phyloP scores from a whole-genome alignment of 2,888 invertebrate genomes.

The Pasiphila rectangulata region DNA sequence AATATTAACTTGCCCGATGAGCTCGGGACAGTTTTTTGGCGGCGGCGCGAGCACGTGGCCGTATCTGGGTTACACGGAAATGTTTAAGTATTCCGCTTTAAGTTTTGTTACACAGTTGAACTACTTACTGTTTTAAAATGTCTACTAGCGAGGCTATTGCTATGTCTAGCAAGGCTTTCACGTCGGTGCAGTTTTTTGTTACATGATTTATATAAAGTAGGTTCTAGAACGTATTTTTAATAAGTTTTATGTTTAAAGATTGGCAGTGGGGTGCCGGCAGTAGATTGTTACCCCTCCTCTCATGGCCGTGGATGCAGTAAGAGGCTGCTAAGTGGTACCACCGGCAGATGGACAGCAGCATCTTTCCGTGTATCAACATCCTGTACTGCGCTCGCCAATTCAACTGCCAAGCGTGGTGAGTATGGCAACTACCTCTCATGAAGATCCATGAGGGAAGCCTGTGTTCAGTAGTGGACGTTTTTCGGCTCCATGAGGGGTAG shows the following conservation, averaged over 20 bases:
- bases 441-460: too few relatives aligned
- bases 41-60: conserved; percentile 17
- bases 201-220: neutral
- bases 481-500: too few relatives aligned
- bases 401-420: too few relatives aligned
- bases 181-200: neutral
- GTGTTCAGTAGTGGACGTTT: too few relatives aligned
- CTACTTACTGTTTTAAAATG: conserved; percentile 1
- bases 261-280: too few relatives aligned
- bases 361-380: too few relatives aligned
- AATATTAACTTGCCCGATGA: conserved; percentile 33
- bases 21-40: conserved; percentile 32
- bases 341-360: too few relatives aligned
- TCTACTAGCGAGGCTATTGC: neutral
- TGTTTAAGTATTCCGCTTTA: conserved; percentile 11
- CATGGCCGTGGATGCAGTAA: too few relatives aligned
- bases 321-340: too few relatives aligned
- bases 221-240: neutral
- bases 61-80: conserved; percentile 18
- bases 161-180: neutral
- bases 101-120: conserved; percentile 6
- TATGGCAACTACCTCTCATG: too few relatives aligned
- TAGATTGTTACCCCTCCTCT: too few relatives aligned
- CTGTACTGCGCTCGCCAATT: too few relatives aligned
- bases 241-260: neutral